Percentiles rank a stretch among this genome's conserved stretches.
phyloP scores from a whole-genome alignment of 2,113 vertebrate genomes.

The Micronisus gabar region DNA sequence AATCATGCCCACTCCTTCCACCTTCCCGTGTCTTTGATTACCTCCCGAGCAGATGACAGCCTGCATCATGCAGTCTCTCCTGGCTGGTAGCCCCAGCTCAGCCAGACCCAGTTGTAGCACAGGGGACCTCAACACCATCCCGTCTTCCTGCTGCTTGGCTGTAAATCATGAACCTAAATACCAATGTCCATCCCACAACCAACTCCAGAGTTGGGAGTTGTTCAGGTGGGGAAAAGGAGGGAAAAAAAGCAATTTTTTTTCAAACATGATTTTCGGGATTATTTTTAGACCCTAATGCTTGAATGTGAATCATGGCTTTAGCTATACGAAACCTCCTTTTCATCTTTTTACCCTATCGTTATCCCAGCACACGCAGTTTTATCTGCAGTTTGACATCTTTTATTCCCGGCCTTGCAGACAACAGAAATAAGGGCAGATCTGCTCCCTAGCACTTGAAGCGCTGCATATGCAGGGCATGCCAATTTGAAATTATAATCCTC shows the following conservation, averaged over 20 bases:
- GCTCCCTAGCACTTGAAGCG: not conserved
- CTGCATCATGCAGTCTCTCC: not conserved
- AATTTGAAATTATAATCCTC: not conserved
- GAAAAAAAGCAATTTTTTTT: not conserved
- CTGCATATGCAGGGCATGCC: accelerated
- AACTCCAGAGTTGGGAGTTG: not conserved
- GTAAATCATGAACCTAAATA: not conserved
- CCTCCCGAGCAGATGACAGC: not conserved
- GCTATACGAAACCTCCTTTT: not conserved
- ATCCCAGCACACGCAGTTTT: not conserved
- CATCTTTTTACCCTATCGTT: not conserved
- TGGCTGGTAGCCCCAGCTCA: not conserved
- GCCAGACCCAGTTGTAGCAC: not conserved
- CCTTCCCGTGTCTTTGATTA: not conserved
- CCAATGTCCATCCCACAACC: not conserved
- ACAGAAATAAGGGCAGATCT: not conserved
- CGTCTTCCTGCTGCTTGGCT: not conserved
- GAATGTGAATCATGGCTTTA: not conserved
- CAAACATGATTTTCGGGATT: not conserved
- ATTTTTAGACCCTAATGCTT: not conserved
- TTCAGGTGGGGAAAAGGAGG: not conserved
- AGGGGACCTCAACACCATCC: not conserved
- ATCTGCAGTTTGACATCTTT: slow-evolving; percentile 15
- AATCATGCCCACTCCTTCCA: not conserved
- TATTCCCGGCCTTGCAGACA: not conserved